Base-by-base conservation (phyloP, 2,888 invertebrate genomes). In the Rhingia campestris region DNA sequence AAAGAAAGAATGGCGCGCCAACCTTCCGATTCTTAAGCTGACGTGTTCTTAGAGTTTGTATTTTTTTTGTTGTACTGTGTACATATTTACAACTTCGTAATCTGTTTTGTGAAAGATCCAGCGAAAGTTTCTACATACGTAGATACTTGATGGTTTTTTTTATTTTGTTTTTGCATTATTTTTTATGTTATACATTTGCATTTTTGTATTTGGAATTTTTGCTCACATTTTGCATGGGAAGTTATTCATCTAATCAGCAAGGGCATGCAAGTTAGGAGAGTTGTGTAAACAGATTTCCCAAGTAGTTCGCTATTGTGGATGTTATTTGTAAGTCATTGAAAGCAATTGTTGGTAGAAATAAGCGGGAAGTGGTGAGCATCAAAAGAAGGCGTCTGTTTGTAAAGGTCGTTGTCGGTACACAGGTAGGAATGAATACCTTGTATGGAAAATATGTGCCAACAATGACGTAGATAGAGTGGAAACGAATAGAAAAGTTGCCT, bases 21-120 rank as follows among this genome's bases (percentile, higher is more conserved):
- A 63, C 30, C 43, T 22, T 56, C 45, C 30, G 45, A 33, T 49
- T 64, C 54, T 49, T 39, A 10, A 56, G 64, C 64, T 74, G 74
- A 74, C 74, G 74, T 74, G 74, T 54, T 64, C 74, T 74, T 70
- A 45, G 51, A 32, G 33, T 35, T 22, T 41, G 41, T 14, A 4
- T 14, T 53, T 43, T 66, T 35, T 43, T 66, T 35, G 12, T 43
- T 53, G 12, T 12, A 30, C 4, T 69, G 22, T 6, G 33, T 51
- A 33, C 14, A 10, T 54, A 43, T 47, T 69, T 61, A 61, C 51
- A 72, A 64, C n/a, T 47, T 47, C 12, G 47, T 41, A 45, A 41
- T 66, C 43, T 59, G 39, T 4, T 56, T 64, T 54, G 35, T 9
- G 9, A 10, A 53, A 53, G 47, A 49, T n/a, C 22, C 35, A 45